Percentiles rank a stretch among this genome's conserved stretches.
Evolutionary conservation across 2,113 vertebrate genomes (phyloP).

Genomic region (Platysteira castanea): DNA sequence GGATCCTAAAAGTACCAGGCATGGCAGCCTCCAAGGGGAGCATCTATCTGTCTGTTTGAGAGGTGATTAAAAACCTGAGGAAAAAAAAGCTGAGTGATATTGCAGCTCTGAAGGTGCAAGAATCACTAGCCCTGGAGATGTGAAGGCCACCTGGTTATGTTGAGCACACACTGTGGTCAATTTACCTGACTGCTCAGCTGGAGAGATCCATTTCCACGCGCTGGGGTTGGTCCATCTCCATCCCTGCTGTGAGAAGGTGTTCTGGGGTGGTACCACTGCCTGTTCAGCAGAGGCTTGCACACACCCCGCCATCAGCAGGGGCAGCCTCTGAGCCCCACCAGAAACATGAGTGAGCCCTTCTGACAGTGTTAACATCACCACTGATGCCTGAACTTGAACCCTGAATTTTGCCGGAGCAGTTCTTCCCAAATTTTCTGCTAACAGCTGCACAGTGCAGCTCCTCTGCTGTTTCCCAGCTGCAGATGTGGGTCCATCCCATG

Average conservation of each 20-base stretch:
- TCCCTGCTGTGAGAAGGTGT: background rate
- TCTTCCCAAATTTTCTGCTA: background rate
- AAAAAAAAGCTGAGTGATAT: background rate
- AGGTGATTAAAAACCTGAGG: background rate
- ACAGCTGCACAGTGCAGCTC: background rate
- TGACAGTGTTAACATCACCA: background rate
- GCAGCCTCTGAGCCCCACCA: background rate
- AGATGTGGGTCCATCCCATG: background rate
- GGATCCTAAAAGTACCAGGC: background rate
- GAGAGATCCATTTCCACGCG: background rate
- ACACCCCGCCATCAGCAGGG: accelerated
- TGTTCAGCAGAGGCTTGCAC: background rate
- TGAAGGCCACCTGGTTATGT: background rate
- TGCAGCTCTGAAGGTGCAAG: background rate
- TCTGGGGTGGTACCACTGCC: background rate
- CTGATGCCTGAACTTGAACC: background rate
- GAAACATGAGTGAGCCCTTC: background rate
- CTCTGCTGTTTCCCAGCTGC: background rate
- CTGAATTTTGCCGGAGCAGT: background rate
- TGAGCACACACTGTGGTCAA: accelerated
- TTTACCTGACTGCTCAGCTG: background rate
- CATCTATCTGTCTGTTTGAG: accelerated
- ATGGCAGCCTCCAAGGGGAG: background rate
- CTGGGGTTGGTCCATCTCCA: background rate
- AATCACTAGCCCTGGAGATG: background rate